A percentile compares a stretch with the other conserved stretches of the same genome.
These are phyloP conservation scores for Drosophila oshimai DNA, from an alignment of 1,140 invertebrate species.

Conservation along the genomic window DNA sequence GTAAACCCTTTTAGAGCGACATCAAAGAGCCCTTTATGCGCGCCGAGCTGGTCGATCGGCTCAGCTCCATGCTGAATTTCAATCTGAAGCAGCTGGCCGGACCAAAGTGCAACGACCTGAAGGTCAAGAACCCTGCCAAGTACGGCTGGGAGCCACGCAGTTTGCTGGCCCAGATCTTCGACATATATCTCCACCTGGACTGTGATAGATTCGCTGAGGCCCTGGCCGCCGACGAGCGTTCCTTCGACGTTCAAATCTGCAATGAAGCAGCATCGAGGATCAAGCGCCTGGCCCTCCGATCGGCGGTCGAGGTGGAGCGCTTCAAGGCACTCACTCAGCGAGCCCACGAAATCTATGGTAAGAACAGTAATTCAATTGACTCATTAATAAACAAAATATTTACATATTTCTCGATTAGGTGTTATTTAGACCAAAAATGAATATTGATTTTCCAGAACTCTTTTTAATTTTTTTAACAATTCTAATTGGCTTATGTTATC, in stretches of 20 bases:
- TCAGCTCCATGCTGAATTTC: slow-evolving; percentile 99
- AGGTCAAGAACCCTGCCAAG: slow-evolving; percentile 96
- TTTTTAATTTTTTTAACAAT: too few relatives aligned
- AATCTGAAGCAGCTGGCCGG: slow-evolving; percentile 98
- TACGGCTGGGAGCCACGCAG: slow-evolving; percentile 98
- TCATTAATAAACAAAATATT: too few relatives aligned
- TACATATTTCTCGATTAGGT: too few relatives aligned
- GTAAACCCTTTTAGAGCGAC: slow-evolving; percentile 83
- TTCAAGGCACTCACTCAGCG: slow-evolving; percentile 91
- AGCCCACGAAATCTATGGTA: slow-evolving; percentile 89
- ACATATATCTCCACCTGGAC: slow-evolving; percentile 98
- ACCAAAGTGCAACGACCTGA: slow-evolving; percentile 98
- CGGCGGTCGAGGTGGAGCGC: slow-evolving; percentile 90
- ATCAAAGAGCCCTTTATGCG: slow-evolving; percentile 97
- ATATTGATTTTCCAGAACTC: too few relatives aligned
- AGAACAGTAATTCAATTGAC: too few relatives aligned
- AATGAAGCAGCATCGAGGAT: slow-evolving; percentile 93
- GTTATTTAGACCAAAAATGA: too few relatives aligned
- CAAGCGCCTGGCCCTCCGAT: slow-evolving; percentile 92
- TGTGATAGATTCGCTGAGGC: slow-evolving; percentile 94
- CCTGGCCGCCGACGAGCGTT: slow-evolving; percentile 96
- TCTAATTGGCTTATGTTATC: background rate
- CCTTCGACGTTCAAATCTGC: slow-evolving; percentile 96
- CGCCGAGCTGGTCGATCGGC: slow-evolving; percentile 94
- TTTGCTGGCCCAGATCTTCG: slow-evolving; percentile 94